A percentile compares a stretch with the other conserved stretches of the same genome.
Conservation (phyloP, 30 jellyfish, hydroid and myxozoan genomes). For the Clytia hemisphaerica region DNA sequence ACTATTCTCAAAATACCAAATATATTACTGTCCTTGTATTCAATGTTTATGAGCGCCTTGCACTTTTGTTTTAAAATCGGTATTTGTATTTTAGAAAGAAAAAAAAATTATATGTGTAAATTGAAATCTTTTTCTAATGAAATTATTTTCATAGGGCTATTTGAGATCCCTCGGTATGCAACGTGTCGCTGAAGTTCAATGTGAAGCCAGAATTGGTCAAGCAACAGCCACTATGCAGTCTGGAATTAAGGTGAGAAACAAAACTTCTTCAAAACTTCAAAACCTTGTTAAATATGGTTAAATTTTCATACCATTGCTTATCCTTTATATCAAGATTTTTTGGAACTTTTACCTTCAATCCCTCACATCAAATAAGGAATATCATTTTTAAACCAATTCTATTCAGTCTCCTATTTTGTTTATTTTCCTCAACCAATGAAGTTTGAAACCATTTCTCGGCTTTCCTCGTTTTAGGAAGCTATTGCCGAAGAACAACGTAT, state of each 20-base stretch:
- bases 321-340: too few species aligned
- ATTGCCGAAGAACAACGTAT: slow-evolving; percentile 73
- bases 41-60: background rate
- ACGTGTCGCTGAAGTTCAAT: slow-evolving; percentile 82
- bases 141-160: slow-evolving; percentile 52
- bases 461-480: slow-evolving; percentile 47
- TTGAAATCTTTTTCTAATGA: background rate
- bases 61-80: background rate
- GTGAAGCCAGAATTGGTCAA: slow-evolving; percentile 88
- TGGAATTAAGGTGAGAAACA: slow-evolving; percentile 56
- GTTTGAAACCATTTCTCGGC: too few species aligned
- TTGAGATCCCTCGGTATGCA: slow-evolving; percentile 74
- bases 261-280: background rate
- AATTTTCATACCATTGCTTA: too few species aligned
- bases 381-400: too few species aligned
- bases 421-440: too few species aligned
- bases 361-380: too few species aligned
- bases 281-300: too few species aligned
- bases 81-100: background rate
- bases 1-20: too few species aligned
- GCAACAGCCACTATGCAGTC: slow-evolving; percentile 91
- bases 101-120: too few species aligned
- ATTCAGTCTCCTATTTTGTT: too few species aligned
- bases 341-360: too few species aligned
- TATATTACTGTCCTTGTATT: background rate